Base-by-base conservation (phyloP, 2,113 vertebrate species). In the Hipposideros armiger region DNA sequence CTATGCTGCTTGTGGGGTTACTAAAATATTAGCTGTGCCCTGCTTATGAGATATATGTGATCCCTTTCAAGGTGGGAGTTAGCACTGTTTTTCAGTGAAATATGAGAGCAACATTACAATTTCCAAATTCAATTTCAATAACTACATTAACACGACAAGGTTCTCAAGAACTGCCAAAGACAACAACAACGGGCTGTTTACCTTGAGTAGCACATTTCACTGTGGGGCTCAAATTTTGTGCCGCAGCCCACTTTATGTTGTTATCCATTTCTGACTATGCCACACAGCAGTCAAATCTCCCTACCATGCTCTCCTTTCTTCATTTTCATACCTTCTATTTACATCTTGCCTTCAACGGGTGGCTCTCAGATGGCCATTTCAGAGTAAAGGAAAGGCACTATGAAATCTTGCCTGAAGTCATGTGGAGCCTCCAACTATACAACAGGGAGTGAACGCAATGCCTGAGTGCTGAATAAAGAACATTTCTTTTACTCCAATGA, bases 61-160 rank as follows among this genome's bases (percentile, higher is more conserved):
- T 90, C 45, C 82, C 80, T 89, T 93, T 93, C 92, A 92, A 94
- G 90, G 97, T 97, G 87, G 96, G 96, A 84, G 56, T 97, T 56
- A 85, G 50, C 56, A 83, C 54, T 74, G 77, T 85, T 85, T 96
- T 78, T 76, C 94, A 95, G 66, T 91, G 96, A 97, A 97, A 97
- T 54, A n/a, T 11, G 81, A 97, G 87, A 94, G 42, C 67, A 94
- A 86, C 93, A 93, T 91, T 95, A 92, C 52, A 87, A 96, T 97
- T 96, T 97, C 88, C 95, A 97, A 98, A 98, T 95, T 97, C 96
- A 93, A 40, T 97, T 95, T 97, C 90, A 94, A 45, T 96, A 95
- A 97, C 50, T 88, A 91, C 84, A 86, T 95, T 97, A 96, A 87
- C 96, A 96, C 89, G 94, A 97, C 92, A 96, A 86, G 81, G 81